These are phyloP conservation scores for Lymantria dispar DNA, from an alignment of 2,888 invertebrate species.

Conservation along the genomic window DNA sequence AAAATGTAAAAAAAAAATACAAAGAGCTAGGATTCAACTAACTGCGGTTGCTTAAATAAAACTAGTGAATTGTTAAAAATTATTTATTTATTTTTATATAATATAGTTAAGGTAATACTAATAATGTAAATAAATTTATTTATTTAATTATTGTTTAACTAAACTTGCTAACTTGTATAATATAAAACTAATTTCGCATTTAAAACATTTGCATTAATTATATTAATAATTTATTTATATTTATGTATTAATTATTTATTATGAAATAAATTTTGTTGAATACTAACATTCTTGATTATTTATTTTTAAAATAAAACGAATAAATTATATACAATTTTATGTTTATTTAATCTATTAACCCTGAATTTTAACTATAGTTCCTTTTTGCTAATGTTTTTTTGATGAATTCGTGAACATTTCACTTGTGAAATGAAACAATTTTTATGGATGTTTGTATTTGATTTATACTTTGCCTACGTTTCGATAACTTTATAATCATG, in stretches of 20 bases:
- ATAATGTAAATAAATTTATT: constrained; percentile 70
- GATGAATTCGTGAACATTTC: no score
- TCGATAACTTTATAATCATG: no score
- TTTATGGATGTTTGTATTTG: no score
- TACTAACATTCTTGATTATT: constrained; percentile 36
- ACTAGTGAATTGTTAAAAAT: neutral
- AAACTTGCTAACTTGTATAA: constrained; percentile 67
- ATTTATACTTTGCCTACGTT: no score
- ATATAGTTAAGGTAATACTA: constrained; percentile 32
- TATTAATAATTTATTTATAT: constrained; percentile 54
- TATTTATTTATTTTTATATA: constrained; percentile 30
- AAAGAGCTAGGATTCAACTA: neutral
- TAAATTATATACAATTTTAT: no score
- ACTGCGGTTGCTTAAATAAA: neutral
- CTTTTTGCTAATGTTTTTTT: no score
- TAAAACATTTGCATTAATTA: constrained; percentile 58
- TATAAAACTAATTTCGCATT: constrained; percentile 67
- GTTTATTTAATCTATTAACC: no score
- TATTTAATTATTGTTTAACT: constrained; percentile 52
- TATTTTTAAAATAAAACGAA: constrained; percentile 4
- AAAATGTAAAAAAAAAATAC: constrained; percentile 12
- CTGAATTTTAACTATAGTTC: no score
- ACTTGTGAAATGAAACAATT: no score
- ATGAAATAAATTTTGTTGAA: constrained; percentile 67
- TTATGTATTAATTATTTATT: constrained; percentile 68